Evolutionary conservation across 37 sponge, comb jelly and placozoan species (phyloP).

Genomic region (Diacarnus erythraeanus): DNA sequence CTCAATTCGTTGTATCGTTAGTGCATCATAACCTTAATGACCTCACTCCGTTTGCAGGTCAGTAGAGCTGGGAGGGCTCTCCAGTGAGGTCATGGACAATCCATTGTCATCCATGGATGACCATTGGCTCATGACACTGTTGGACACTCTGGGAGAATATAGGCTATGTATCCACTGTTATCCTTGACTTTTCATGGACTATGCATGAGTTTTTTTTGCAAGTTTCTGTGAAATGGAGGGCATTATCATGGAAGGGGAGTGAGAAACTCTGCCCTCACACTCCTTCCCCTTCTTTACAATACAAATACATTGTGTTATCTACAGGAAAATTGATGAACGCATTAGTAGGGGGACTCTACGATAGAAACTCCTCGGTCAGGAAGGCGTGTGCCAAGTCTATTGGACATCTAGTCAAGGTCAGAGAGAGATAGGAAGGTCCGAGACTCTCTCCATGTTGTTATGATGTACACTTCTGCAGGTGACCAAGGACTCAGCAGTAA

Average conservation of each 20-base stretch:
- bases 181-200: too few species aligned
- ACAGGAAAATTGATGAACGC: conserved; percentile 73
- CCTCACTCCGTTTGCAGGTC: conserved; percentile 70
- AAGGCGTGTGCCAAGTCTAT: conserved; percentile 68
- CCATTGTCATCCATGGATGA: too few species aligned
- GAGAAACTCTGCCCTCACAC: background rate
- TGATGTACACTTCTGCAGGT: conserved; percentile 27
- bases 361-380: conserved; percentile 61
- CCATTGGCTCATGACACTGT: too few species aligned
- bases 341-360: conserved; percentile 48
- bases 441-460: background rate
- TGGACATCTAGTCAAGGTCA: conserved; percentile 70
- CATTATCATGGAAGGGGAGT: background rate
- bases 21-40: conserved; percentile 34
- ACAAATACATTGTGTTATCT: background rate
- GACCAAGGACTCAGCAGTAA: conserved; percentile 61
- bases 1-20: conserved; percentile 64
- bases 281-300: background rate
- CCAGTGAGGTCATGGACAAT: too few species aligned
- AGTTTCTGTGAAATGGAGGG: background rate
- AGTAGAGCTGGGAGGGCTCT: too few species aligned
- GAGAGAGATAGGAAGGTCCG: background rate
- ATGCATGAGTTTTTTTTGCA: background rate
- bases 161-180: too few species aligned
- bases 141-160: too few species aligned